Evolutionary conservation across 1,140 invertebrate genomes (phyloP).

Genomic region (Cephus cinctus): DNA sequence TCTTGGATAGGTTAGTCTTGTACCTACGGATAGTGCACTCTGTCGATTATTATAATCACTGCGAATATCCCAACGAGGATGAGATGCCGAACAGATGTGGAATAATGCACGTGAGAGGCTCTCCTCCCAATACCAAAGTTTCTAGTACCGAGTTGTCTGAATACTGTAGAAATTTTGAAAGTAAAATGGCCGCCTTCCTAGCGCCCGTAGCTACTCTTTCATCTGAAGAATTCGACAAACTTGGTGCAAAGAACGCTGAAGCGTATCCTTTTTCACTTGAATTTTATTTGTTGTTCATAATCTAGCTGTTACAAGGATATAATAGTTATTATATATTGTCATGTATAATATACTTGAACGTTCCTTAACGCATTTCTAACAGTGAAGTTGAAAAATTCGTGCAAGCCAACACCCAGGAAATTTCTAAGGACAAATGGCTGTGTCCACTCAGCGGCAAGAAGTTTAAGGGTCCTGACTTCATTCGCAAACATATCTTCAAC

Average conservation of each 20-base stretch:
- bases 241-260: constrained; percentile 86
- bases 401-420: constrained; percentile 89
- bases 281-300: constrained; percentile 1
- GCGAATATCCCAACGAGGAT: constrained; percentile 99
- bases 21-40: constrained; percentile 98
- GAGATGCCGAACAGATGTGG: constrained; percentile 99
- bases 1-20: constrained; percentile 81
- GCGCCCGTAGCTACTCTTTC: constrained; percentile 66
- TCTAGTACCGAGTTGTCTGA: constrained; percentile 48
- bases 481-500: constrained; percentile 97
- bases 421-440: constrained; percentile 97
- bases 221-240: constrained; percentile 80
- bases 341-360: constrained; percentile 1
- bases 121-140: constrained; percentile 78
- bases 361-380: constrained; percentile 12
- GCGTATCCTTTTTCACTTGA: constrained; percentile 55
- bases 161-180: constrained; percentile 62
- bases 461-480: constrained; percentile 99
- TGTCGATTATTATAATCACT: constrained; percentile 98
- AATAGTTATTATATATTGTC: neutral
- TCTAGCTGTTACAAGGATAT: neutral
- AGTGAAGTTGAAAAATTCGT: constrained; percentile 93
- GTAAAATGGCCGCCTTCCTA: constrained; percentile 86
- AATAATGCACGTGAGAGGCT: constrained; percentile 94
- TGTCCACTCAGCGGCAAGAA: constrained; percentile 99